These are phyloP conservation scores for Cotesia typhae DNA, from an alignment of 1,140 invertebrate genomes.

Conservation along the genomic window DNA sequence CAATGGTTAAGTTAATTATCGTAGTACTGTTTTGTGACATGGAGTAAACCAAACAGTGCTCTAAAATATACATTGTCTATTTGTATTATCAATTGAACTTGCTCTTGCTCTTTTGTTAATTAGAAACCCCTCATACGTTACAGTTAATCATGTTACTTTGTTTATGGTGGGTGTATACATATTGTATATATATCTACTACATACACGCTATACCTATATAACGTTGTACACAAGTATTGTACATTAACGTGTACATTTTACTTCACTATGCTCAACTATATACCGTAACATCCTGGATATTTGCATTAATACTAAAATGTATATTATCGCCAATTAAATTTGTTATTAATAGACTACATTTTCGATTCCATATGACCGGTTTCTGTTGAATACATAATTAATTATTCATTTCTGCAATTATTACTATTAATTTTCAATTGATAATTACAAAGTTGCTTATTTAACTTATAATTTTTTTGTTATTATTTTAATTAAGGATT, in stretches of 20 bases:
- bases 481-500: too few species aligned
- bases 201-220: not conserved
- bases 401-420: not conserved
- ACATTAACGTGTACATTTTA: too few species aligned
- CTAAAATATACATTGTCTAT: too few species aligned
- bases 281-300: not conserved
- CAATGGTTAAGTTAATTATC: not conserved
- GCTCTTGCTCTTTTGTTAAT: not conserved
- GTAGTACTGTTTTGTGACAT: constrained; percentile 2
- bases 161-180: not conserved
- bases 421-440: not conserved
- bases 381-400: not conserved
- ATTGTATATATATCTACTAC: not conserved
- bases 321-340: constrained; percentile 16
- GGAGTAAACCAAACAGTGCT: not conserved
- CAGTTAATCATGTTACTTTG: not conserved
- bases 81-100: constrained; percentile 1
- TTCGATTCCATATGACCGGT: not conserved
- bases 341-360: constrained; percentile 20
- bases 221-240: too few species aligned
- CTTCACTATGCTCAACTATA: not conserved
- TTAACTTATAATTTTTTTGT: too few species aligned
- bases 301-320: constrained; percentile 26
- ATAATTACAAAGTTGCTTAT: not conserved
- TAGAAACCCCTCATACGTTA: not conserved